Base-by-base conservation (phyloP, 1,140 invertebrate genomes). In the Lordiphosa mommai region DNA sequence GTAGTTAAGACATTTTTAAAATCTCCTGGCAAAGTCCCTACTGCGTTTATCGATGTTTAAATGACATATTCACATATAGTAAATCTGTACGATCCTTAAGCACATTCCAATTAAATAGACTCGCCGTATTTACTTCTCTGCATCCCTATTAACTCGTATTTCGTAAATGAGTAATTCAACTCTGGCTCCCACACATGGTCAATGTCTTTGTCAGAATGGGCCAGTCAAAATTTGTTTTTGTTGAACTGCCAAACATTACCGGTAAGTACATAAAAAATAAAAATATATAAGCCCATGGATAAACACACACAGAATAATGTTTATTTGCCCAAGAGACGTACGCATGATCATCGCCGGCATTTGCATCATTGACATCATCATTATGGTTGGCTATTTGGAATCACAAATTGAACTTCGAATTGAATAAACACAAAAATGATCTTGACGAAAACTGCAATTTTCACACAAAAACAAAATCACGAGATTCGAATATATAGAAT, bases 251-350 rank as follows among this genome's bases (percentile, higher is more conserved):
- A 60, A 61, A 23, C 40, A 43, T 43, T 43, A 41, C 23, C 44
- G 46, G 23, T 66, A 43, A 77, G 73, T 72, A 72, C 52, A 72
- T 79, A 60, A 77, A 77, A 68, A 59, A 61, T 61, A 9, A 29
- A 48, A 37, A 50, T 9, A 51, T 10, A 40, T n/a, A 23, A 12
- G 20, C 17, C 16, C 13, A 29, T 23, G 20, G 36, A 38, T 7
- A 13, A 48, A 48, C 14, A 16, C 23, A 46, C 20, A 20, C 9
- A 14, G 30, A 17, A 9, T 14, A 44, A 10, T 66, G 63, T 66
- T 66, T 66, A 66, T 44, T 57, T 57, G 29, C 43, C 9, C 36
- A 27, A 44, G 32, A 27, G 40, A 64, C 61, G 10, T 64, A 64
- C 61, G 59, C 59, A 64, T 44, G 27, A 52, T 64, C 46, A 56